These are phyloP conservation scores for Scaeva pyrastri DNA, from an alignment of 2,888 invertebrate species.

Conservation along the genomic window DNA sequence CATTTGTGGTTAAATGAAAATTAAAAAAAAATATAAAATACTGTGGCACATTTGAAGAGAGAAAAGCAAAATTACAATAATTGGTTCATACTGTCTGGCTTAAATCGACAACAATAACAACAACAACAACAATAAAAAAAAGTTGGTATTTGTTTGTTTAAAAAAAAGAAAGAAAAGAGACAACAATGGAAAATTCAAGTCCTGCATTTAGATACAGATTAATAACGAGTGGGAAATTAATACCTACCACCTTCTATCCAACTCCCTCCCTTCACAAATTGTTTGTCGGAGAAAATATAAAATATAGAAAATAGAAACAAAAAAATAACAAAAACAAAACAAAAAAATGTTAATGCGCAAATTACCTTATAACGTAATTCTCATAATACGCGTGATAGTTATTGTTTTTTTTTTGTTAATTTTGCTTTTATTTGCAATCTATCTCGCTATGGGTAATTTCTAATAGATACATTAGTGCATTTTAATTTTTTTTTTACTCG, in stretches of 20 bases:
- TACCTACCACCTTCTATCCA: neutral
- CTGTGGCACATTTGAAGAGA: neutral
- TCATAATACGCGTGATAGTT: conserved; percentile 54
- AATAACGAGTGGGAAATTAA: conserved; percentile 30
- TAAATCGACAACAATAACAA: neutral
- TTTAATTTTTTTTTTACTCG: conserved; percentile 10
- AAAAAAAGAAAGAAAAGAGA: neutral
- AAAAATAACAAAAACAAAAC: conserved; percentile 10
- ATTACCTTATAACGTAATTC: conserved; percentile 62
- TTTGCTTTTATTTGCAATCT: conserved; percentile 16
- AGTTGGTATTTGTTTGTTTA: neutral
- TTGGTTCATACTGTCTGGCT: conserved; percentile 20
- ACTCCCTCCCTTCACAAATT: conserved; percentile 35
- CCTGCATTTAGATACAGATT: conserved; percentile 23
- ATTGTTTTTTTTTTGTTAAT: conserved; percentile 18
- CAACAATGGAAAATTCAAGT: conserved; percentile 13
- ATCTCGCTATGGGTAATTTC: neutral
- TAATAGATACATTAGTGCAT: conserved; percentile 26
- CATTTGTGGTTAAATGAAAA: conserved; percentile 53
- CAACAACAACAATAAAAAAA: neutral
- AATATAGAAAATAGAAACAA: conserved; percentile 4
- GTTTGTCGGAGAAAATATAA: conserved; percentile 9
- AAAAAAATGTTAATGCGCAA: conserved; percentile 59
- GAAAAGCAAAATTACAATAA: neutral
- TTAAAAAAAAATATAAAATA: too few species aligned